Evolutionary conservation across 2,888 invertebrate genomes (phyloP).

Genomic region (Tolmerus cingulatus): DNA sequence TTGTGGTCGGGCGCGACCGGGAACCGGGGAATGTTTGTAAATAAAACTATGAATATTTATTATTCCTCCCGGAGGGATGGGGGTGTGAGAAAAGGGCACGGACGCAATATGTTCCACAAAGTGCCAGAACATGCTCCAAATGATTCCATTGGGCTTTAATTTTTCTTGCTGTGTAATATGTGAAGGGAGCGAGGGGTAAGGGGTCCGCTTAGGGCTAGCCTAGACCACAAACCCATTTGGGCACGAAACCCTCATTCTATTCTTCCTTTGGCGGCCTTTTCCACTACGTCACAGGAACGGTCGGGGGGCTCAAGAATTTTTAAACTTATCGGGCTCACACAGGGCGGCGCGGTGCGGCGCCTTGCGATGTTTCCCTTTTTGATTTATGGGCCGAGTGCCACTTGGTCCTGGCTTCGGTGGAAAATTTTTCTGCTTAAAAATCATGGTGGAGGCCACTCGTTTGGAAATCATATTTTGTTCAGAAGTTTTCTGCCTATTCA

Average conservation of each 20-base stretch:
- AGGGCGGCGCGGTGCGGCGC: neutral
- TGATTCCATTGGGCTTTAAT: conserved; percentile 2
- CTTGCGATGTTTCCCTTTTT: neutral
- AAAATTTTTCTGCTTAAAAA: neutral
- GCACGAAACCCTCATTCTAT: neutral
- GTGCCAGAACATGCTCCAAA: conserved; percentile 10
- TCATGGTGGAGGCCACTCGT: neutral
- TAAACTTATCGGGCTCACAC: neutral
- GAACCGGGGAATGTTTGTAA: neutral
- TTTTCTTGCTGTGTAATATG: conserved; percentile 34
- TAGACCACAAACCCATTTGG: conserved; percentile 3
- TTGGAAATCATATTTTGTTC: neutral
- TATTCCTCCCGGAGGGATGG: neutral
- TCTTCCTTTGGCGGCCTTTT: neutral
- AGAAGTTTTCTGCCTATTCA: neutral
- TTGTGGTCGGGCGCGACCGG: neutral
- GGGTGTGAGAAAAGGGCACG: neutral
- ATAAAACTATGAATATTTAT: conserved; percentile 39
- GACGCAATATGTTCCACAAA: conserved; percentile 20
- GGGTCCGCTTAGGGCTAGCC: neutral
- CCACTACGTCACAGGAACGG: neutral
- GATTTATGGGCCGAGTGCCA: neutral
- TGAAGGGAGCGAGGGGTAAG: neutral
- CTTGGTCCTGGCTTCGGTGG: neutral
- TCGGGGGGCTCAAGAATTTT: neutral